A percentile compares a stretch with the other conserved stretches of the same genome.
phyloP scores from a whole-genome alignment of 2,797 vertebrate genomes.

The Melanogrammus aeglefinus region DNA sequence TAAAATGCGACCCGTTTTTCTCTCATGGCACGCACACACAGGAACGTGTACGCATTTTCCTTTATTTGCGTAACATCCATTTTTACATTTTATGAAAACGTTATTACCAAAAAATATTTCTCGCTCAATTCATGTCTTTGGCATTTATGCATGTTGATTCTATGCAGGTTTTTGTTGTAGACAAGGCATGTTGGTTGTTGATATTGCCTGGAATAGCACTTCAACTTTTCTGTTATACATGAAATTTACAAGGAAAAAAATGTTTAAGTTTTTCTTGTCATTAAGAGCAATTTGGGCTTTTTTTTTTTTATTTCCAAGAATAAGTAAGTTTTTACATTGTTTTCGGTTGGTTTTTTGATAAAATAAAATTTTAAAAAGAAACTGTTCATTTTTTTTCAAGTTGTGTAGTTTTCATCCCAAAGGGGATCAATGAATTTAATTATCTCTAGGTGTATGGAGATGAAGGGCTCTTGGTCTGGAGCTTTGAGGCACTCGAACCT shows the following conservation, averaged over 20 bases:
- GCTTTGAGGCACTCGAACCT: slow-evolving; percentile 53
- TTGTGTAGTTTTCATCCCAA: slow-evolving; percentile 14
- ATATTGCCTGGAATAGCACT: slow-evolving; percentile 38
- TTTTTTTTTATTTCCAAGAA: slow-evolving; percentile 53
- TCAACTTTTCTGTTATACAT: slow-evolving; percentile 44
- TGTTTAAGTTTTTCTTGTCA: slow-evolving; percentile 61
- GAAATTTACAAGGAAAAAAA: slow-evolving; percentile 20
- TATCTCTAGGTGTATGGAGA: slow-evolving; percentile 28
- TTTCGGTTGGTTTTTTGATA: slow-evolving; percentile 72
- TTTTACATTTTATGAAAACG: slow-evolving; percentile 20
- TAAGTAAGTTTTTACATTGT: slow-evolving; percentile 58
- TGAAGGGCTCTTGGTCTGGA: slow-evolving; percentile 38
- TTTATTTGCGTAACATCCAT: no score
- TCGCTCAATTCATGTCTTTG: slow-evolving; percentile 19
- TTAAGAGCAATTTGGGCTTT: slow-evolving; percentile 37
- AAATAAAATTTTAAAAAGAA: slow-evolving; percentile 59
- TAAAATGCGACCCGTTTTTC: slow-evolving; percentile 30
- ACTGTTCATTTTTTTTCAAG: slow-evolving; percentile 6
- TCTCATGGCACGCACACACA: not conserved
- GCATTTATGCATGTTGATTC: slow-evolving; percentile 21
- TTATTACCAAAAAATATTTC: slow-evolving; percentile 36
- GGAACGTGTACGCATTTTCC: slow-evolving; percentile 1
- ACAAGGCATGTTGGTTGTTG: slow-evolving; percentile 24
- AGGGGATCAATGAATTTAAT: slow-evolving; percentile 31
- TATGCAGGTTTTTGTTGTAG: slow-evolving; percentile 44